Base-by-base conservation (phyloP, 2,888 invertebrate genomes). In the Caenorhabditis drosophilae region DNA sequence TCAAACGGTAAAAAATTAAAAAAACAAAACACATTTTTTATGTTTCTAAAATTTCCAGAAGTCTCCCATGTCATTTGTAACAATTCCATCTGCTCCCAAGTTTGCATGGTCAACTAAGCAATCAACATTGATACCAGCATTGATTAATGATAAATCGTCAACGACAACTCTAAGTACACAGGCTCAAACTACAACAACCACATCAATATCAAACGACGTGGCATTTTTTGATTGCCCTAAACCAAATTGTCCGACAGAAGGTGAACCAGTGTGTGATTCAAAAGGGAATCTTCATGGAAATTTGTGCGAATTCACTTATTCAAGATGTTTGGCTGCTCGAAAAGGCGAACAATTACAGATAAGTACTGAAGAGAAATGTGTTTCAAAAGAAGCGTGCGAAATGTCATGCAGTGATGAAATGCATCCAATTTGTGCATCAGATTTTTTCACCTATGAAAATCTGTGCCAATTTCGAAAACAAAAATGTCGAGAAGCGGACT, bases 271-370 rank as follows among this genome's bases (percentile, higher is more conserved):
- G 16, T 72, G 72, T 41, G 72, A 72, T 46, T 72, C 72, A 0
- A 46, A 60, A 7, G 69, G 72, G 6, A 67, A 64, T 38, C 41
- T 69, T 7, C 72, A 72, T 45, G 69, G 62, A 35, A 74, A 74
- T 40, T 25, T 71, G 0, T 74, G 73, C 40, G 63, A 67, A 26
- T 80, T 80, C 47, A 75, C 79, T 2, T 75, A 71, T 45, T 78
- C 76, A 4, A 71, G 81, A 38, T 80, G 80, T 55, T 25, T 78
- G 27, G 79, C 80, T 9, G 80, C 79, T 3, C 61, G 67, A 16
- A 49, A 55, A 36, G 78, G 78, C 22, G 56, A 67, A 35, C 61
- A 61, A 38, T 50, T 67, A 18, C 60, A 54, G 16, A 67, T 67
- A 26, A 47, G 59, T 2, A 61, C 52, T 1, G 67, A 67, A 50